These are phyloP conservation scores for Oncorhynchus tshawytscha DNA, from an alignment of 2,113 vertebrate genomes.

Conservation along the genomic window DNA sequence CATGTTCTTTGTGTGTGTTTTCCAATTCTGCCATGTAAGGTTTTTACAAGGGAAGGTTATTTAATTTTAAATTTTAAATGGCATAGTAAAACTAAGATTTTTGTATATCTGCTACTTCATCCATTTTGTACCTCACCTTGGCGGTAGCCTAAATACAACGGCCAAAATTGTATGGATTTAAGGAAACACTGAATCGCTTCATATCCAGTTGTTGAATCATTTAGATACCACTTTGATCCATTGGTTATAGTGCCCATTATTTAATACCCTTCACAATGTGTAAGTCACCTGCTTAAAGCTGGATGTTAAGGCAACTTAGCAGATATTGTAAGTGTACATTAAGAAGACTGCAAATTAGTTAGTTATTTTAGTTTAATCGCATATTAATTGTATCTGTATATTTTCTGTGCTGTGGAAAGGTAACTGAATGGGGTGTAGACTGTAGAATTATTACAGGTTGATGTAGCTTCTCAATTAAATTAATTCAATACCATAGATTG, in stretches of 20 bases:
- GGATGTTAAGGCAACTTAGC: constrained; percentile 11
- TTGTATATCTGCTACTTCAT: neutral
- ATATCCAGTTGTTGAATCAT: constrained; percentile 1
- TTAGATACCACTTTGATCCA: neutral
- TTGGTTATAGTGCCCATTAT: constrained; percentile 10
- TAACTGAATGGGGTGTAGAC: constrained; percentile 4
- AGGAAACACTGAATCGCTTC: neutral
- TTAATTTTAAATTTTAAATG: neutral
- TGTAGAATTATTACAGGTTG: constrained; percentile 24
- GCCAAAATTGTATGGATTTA: neutral
- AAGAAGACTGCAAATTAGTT: neutral
- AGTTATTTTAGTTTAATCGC: neutral
- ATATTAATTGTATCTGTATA: constrained; percentile 7
- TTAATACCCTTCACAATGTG: neutral
- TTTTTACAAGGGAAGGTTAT: neutral
- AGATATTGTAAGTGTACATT: constrained; percentile 6
- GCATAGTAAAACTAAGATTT: neutral
- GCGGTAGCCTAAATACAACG: neutral
- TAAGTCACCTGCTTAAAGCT: neutral
- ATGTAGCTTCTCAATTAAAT: neutral
- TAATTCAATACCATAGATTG: neutral
- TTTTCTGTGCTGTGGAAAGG: constrained; percentile 25
- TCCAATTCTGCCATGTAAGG: neutral
- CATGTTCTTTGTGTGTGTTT: neutral
- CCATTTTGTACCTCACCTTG: constrained; percentile 16